Percentiles rank a stretch among this genome's conserved stretches.
Evolutionary conservation across 2,888 invertebrate species (phyloP).

Genomic region (Acanthococcus lagerstroemiae): DNA sequence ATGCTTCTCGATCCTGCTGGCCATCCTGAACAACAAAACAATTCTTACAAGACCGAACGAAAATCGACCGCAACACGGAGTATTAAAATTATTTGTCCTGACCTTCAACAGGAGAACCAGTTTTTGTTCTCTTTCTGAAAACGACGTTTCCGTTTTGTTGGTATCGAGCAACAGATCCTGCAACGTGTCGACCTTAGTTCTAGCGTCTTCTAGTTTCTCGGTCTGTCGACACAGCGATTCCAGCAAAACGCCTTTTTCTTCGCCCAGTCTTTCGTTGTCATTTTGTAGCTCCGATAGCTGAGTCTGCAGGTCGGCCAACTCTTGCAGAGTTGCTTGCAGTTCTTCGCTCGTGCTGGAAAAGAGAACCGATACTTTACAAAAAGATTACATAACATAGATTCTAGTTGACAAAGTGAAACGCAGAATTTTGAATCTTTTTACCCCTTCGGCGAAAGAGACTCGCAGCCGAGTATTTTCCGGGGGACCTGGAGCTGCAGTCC

Average conservation of each 20-base stretch:
- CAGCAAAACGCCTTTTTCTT: constrained; percentile 79
- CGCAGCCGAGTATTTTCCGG: too few species aligned
- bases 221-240: constrained; percentile 87
- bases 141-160: constrained; percentile 44
- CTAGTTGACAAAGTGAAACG: too few species aligned
- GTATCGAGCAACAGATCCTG: constrained; percentile 61
- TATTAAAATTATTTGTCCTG: constrained; percentile 25
- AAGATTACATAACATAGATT: too few species aligned
- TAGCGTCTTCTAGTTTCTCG: constrained; percentile 77
- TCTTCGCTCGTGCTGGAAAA: constrained; percentile 74
- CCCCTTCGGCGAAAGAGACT: too few species aligned
- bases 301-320: constrained; percentile 75
- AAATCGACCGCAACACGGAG: constrained; percentile 1
- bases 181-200: constrained; percentile 72
- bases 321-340: constrained; percentile 85
- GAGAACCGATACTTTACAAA: too few species aligned
- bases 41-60: background rate
- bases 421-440: too few species aligned
- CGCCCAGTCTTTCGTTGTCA: constrained; percentile 56
- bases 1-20: constrained; percentile 66
- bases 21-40: constrained; percentile 46
- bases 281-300: constrained; percentile 45
- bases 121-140: constrained; percentile 64
- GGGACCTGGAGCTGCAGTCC: too few species aligned
- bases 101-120: constrained; percentile 73